A percentile compares a stretch with the other conserved stretches of the same genome.
Conservation (phyloP, 2,113 vertebrate genomes). For the Onychostruthus taczanowskii region DNA sequence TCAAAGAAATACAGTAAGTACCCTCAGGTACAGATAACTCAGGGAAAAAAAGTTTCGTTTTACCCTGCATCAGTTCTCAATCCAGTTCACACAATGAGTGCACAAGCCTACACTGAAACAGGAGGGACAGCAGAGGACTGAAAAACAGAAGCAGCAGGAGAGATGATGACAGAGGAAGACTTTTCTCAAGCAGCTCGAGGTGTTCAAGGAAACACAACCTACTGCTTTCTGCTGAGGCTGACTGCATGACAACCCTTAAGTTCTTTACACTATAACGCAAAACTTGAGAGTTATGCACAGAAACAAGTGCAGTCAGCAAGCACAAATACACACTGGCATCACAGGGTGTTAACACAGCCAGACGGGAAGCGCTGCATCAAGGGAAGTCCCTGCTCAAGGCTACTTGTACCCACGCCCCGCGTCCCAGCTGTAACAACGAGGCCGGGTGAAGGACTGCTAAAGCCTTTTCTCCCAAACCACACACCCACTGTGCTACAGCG, state of each 20-base stretch:
- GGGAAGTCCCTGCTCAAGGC: background rate
- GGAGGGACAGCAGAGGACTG: background rate
- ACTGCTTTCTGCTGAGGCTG: too few species aligned
- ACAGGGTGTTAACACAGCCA: background rate
- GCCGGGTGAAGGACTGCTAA: accelerated
- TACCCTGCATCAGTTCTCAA: background rate
- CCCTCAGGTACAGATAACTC: background rate
- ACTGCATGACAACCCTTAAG: background rate
- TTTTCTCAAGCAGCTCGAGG: background rate
- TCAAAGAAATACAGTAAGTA: background rate
- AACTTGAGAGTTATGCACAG: background rate
- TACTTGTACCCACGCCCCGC: accelerated
- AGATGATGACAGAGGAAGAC: background rate
- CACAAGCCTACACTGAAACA: background rate
- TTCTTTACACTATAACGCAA: accelerated
- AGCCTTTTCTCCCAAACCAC: background rate
- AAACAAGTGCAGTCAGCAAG: background rate
- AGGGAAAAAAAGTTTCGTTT: accelerated
- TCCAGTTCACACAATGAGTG: background rate
- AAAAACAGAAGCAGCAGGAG: background rate
- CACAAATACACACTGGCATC: accelerated
- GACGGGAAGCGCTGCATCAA: background rate
- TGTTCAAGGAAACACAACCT: background rate
- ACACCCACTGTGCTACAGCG: accelerated
- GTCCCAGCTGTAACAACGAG: accelerated